Conservation (phyloP, 2,113 vertebrate genomes). For the Salminus brasiliensis region DNA sequence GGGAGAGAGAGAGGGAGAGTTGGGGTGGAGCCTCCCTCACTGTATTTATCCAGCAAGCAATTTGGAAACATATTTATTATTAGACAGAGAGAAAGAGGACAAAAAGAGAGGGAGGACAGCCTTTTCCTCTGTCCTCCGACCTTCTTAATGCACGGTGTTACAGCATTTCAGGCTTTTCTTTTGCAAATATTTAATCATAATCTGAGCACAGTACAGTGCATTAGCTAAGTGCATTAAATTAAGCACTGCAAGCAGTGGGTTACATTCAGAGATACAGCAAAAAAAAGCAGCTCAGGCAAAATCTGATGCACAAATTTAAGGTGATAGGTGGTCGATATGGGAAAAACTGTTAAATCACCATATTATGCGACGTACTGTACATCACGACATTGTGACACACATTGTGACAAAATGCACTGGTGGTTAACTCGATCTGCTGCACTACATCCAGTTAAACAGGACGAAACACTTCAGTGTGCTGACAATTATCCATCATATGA, state of each 20-base stretch:
- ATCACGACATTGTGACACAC: too few species aligned
- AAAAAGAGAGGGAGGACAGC: background rate
- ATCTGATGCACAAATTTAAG: too few species aligned
- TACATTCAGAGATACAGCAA: background rate
- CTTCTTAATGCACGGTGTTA: background rate
- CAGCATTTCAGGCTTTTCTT: background rate
- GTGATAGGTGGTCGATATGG: too few species aligned
- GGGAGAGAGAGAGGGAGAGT: slow-evolving; percentile 17
- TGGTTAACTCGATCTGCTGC: too few species aligned
- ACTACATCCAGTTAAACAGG: too few species aligned
- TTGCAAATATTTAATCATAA: background rate
- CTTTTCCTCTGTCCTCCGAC: background rate
- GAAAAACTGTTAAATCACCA: too few species aligned
- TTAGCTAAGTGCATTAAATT: background rate
- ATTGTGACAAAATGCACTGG: too few species aligned
- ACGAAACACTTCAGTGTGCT: too few species aligned
- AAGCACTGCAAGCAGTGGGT: background rate
- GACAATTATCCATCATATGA: too few species aligned
- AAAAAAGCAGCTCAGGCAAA: too few species aligned
- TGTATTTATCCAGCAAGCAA: background rate
- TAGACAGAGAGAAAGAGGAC: background rate
- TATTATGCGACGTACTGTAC: too few species aligned
- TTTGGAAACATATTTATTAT: slow-evolving; percentile 1
- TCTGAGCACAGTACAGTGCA: background rate
- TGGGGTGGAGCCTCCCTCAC: slow-evolving; percentile 4